Evolutionary conservation across 2,888 invertebrate species (phyloP).

Genomic region (Tillus elongatus): DNA sequence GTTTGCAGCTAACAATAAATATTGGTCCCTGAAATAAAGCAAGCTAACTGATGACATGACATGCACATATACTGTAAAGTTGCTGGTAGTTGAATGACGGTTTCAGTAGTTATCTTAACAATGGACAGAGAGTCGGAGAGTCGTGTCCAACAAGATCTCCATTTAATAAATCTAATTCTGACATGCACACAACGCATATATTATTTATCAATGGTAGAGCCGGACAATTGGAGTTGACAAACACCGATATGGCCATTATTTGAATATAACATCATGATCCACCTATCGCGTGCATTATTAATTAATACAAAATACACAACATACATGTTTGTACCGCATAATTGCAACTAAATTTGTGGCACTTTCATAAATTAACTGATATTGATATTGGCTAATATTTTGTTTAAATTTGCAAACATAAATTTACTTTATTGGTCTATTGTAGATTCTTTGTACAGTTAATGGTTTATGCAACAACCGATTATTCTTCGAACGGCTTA

Average conservation of each 20-base stretch:
- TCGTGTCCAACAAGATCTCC: too few species aligned
- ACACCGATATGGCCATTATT: slow-evolving; percentile 38
- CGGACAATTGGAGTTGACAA: slow-evolving; percentile 39
- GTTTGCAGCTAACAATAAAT: too few species aligned
- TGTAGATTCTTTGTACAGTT: too few species aligned
- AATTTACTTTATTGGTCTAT: too few species aligned
- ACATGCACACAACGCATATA: slow-evolving; percentile 37
- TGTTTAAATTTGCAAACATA: slow-evolving; percentile 41
- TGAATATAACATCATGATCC: slow-evolving; percentile 40
- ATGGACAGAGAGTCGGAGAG: too few species aligned
- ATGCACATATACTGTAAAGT: too few species aligned
- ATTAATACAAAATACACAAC: slow-evolving; percentile 39
- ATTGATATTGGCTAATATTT: slow-evolving; percentile 40
- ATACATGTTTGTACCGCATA: slow-evolving; percentile 39
- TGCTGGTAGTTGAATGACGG: too few species aligned
- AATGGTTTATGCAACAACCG: too few species aligned
- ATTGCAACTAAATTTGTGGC: slow-evolving; percentile 40
- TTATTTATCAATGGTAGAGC: slow-evolving; percentile 36
- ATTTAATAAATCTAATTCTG: slow-evolving; percentile 38
- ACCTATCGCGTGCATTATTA: slow-evolving; percentile 40
- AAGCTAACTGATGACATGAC: too few species aligned
- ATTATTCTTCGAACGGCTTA: too few species aligned
- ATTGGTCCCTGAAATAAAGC: too few species aligned
- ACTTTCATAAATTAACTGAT: slow-evolving; percentile 41
- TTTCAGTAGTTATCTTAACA: too few species aligned